Percentiles rank a stretch among this genome's conserved stretches.
Evolutionary conservation across 1,140 invertebrate species (phyloP).

Genomic region (Leptinotarsa undecemlineata): DNA sequence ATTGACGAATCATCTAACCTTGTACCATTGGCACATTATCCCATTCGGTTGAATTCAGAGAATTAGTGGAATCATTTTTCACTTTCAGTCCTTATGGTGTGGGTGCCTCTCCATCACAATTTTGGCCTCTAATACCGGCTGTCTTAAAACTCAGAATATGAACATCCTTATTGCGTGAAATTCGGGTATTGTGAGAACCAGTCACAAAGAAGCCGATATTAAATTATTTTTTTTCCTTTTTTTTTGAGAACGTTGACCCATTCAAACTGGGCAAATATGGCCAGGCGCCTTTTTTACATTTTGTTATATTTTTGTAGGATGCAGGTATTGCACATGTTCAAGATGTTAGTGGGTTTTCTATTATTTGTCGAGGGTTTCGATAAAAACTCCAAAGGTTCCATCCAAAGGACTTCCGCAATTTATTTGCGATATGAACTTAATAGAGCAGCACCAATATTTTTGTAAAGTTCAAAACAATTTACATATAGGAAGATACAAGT

Average conservation of each 20-base stretch:
- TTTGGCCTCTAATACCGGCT: conserved; percentile 8
- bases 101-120: conserved; percentile 19
- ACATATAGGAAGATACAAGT: too few species aligned
- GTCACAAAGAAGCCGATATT: conserved; percentile 25
- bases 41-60: conserved; percentile 20
- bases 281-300: conserved; percentile 20
- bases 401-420: conserved; percentile 9
- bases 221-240: conserved; percentile 27
- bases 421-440: too few species aligned
- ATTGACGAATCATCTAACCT: conserved; percentile 1
- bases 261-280: conserved; percentile 20
- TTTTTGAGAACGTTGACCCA: conserved; percentile 10
- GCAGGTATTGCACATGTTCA: conserved; percentile 16
- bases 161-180: conserved; percentile 27
- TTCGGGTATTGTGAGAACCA: conserved; percentile 24
- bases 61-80: conserved; percentile 29
- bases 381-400: conserved; percentile 7
- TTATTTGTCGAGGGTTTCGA: conserved; percentile 16
- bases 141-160: conserved; percentile 24
- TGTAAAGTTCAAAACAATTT: too few species aligned
- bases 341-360: conserved; percentile 10
- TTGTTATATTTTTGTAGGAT: background rate
- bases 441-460: too few species aligned
- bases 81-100: conserved; percentile 24
- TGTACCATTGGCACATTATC: conserved; percentile 16